Evolutionary conservation across 2,113 vertebrate genomes (phyloP).

Genomic region (Geococcyx californianus): DNA sequence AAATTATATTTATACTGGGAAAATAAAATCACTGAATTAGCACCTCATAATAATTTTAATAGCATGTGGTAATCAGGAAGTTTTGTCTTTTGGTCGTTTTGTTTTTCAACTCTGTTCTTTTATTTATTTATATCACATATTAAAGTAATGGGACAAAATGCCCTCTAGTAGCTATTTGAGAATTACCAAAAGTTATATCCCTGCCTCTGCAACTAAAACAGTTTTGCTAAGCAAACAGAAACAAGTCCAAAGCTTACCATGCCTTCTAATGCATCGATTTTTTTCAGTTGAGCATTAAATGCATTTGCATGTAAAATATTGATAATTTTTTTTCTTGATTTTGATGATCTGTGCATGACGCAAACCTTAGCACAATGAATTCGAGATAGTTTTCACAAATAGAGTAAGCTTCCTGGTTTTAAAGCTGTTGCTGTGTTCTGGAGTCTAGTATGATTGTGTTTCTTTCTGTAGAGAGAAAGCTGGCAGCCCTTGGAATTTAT

Average conservation of each 20-base stretch:
- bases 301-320: background rate
- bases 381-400: background rate
- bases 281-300: background rate
- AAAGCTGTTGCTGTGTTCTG: background rate
- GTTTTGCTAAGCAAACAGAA: background rate
- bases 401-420: background rate
- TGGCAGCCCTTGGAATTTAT: background rate
- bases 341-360: background rate
- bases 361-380: background rate
- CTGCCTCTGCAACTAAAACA: background rate
- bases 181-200: background rate
- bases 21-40: background rate
- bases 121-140: background rate
- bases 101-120: background rate
- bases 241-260: background rate
- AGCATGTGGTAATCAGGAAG: background rate
- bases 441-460: background rate
- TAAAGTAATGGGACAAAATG: background rate
- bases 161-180: background rate
- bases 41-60: background rate
- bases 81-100: background rate
- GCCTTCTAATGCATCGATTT: background rate
- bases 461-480: background rate
- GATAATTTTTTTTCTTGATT: background rate
- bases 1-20: background rate